These are phyloP conservation scores for Lordiphosa mommai DNA, from an alignment of 1,140 invertebrate genomes.

Conservation along the genomic window DNA sequence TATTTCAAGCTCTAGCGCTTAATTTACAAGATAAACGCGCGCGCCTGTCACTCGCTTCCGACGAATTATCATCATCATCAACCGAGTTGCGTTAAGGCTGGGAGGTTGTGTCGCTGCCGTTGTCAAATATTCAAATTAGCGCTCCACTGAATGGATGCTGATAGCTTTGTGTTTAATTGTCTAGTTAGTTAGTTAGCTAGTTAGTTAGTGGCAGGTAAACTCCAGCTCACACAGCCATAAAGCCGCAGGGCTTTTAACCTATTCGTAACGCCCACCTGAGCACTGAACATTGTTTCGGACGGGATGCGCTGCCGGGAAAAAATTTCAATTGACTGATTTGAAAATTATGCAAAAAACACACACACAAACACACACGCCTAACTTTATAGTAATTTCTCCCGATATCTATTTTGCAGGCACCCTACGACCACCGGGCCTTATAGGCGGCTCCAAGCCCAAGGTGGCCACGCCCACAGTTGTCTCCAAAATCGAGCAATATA, in stretches of 20 bases:
- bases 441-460: slow-evolving; percentile 99
- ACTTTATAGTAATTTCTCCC: slow-evolving; percentile 2
- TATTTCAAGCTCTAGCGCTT: slow-evolving; percentile 24
- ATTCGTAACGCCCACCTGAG: slow-evolving; percentile 50
- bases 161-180: slow-evolving; percentile 36
- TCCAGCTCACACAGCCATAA: slow-evolving; percentile 15
- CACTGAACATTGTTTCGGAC: not conserved
- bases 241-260: slow-evolving; percentile 54
- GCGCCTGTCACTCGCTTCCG: slow-evolving; percentile 69
- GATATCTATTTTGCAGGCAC: slow-evolving; percentile 86
- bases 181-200: slow-evolving; percentile 54
- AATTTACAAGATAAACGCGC: slow-evolving; percentile 73
- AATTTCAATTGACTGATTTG: slow-evolving; percentile 46
- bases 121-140: slow-evolving; percentile 72
- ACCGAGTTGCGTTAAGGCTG: slow-evolving; percentile 19
- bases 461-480: slow-evolving; percentile 98
- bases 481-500: slow-evolving; percentile 97
- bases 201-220: slow-evolving; percentile 37
- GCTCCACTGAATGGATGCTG: slow-evolving; percentile 45
- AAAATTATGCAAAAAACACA: slow-evolving; percentile 53
- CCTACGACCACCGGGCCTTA: slow-evolving; percentile 94
- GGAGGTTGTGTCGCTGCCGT: slow-evolving; percentile 29
- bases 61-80: slow-evolving; percentile 60
- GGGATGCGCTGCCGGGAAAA: not conserved
- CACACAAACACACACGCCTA: slow-evolving; percentile 1